Evolutionary conservation across 2,797 vertebrate species (phyloP), one percentile per base, ranked within the genome.

Genomic region (Sebastes hubbsi): DNA sequence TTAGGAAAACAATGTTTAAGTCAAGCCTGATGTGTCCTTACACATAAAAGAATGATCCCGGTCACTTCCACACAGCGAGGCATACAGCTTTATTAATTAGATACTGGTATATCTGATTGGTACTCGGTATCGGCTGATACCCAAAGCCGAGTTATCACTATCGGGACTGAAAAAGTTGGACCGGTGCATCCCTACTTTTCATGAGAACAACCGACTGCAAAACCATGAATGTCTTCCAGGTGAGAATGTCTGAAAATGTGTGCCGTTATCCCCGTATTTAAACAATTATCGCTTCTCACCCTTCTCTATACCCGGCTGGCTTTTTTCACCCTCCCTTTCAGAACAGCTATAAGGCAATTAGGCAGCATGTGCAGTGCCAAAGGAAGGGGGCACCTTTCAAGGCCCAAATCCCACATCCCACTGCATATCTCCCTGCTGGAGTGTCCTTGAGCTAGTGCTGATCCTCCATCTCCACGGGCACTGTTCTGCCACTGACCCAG

Each of bases 361-460:
- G 46, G 58, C 46, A 68, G 65, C 4, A 18, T 52, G 46, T 52
- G 70, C 66, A 59, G 46, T 7, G 24, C 77, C 55, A 34, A 64
- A 49, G 5, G 6, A 13, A 2, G 36, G 59, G 18, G 29, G 54
- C 8, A 77, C 14, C 59, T 75, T 54, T 61, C 59, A 77, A 74
- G 27, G 29, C 29, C 59, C 24, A 6, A 30, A 18, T 78, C 56
- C 32, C 29, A 61, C 13, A 1, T 69, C 68, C 64, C 29, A 24
- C 49, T 74, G 25, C 54, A 63, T 84, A 49, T 55, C 49, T 36
- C 18, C 70, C 59, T 78, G 62, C 69, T 54, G 74, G 34, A 72
- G 46, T 8, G 62, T 83, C 85, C 81, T 79, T 89, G 70, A 85
- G 63, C 60, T 68, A 27, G 61, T 22, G 70, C 60, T 80, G 75